phyloP scores from a whole-genome alignment of 2,797 vertebrate genomes.

The Rhinophrynus dorsalis region DNA sequence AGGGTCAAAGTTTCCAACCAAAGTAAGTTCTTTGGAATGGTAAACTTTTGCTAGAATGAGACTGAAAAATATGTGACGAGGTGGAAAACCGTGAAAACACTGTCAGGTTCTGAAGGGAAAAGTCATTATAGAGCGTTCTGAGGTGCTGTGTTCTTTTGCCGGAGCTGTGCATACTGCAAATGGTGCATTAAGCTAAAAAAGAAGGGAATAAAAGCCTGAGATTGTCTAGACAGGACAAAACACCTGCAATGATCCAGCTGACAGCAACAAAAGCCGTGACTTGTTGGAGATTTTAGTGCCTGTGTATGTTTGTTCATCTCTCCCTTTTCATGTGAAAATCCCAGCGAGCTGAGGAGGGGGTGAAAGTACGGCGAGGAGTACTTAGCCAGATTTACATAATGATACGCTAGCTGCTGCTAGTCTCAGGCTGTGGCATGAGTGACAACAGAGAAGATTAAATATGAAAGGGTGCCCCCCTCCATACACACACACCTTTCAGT shows the following conservation, averaged over 20 bases:
- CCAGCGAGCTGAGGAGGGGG: neutral
- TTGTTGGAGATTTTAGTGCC: slow-evolving; percentile 23
- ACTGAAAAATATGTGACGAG: neutral
- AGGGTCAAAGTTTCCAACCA: too few species aligned
- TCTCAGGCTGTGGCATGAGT: slow-evolving; percentile 17
- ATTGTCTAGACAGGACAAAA: slow-evolving; percentile 34
- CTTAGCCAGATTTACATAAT: slow-evolving; percentile 33
- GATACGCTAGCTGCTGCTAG: slow-evolving; percentile 7
- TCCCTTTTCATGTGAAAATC: slow-evolving; percentile 37
- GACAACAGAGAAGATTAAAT: slow-evolving; percentile 24
- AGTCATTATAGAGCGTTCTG: neutral
- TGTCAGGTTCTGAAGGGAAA: neutral
- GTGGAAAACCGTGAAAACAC: neutral
- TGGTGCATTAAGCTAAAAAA: slow-evolving; percentile 18
- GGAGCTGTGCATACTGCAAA: neutral
- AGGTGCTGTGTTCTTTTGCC: neutral
- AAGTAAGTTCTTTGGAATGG: neutral
- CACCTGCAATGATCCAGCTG: slow-evolving; percentile 32
- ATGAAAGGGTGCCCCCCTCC: neutral
- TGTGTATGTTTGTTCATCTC: slow-evolving; percentile 34
- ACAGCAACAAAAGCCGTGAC: slow-evolving; percentile 25
- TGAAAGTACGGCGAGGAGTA: slow-evolving; percentile 25
- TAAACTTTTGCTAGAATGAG: neutral
- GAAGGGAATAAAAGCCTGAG: neutral
- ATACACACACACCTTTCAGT: slow-evolving; percentile 9